phyloP scores from a whole-genome alignment of 2,113 vertebrate genomes.

The Irena cyanogastra region DNA sequence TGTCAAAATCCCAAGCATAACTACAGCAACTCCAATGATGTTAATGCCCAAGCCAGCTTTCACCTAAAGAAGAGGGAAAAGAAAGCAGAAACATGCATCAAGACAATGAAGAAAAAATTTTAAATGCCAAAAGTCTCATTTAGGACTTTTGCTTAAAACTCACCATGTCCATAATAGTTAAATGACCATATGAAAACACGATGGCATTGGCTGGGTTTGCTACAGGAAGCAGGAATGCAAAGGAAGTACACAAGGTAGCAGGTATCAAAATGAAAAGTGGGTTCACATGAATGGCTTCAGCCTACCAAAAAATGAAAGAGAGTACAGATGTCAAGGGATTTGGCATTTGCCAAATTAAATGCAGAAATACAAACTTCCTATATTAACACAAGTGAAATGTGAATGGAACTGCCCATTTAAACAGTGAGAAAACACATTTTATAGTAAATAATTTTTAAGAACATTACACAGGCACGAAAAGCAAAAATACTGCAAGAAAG shows the following conservation, averaged over 20 bases:
- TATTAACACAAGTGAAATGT: background rate
- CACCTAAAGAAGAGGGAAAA: constrained; percentile 73
- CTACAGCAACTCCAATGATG: constrained; percentile 80
- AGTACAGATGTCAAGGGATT: background rate
- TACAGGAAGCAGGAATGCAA: constrained; percentile 89
- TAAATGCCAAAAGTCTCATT: background rate
- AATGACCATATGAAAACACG: constrained; percentile 87
- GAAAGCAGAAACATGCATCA: background rate
- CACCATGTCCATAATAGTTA: constrained; percentile 86
- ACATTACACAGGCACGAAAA: background rate
- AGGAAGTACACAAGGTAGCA: constrained; percentile 86
- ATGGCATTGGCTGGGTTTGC: constrained; percentile 91
- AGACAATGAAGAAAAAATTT: background rate
- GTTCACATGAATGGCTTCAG: constrained; percentile 86
- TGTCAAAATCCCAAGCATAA: constrained; percentile 81
- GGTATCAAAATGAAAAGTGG: constrained; percentile 90
- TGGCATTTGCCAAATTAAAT: background rate
- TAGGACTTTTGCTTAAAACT: constrained; percentile 49
- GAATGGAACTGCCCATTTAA: background rate
- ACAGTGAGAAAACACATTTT: background rate
- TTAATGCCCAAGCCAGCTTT: constrained; percentile 92
- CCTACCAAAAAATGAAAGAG: constrained; percentile 62
- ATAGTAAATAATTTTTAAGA: background rate
- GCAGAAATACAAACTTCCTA: background rate
- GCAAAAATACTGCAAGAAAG: background rate